A percentile compares a stretch with the other conserved stretches of the same genome.
Evolutionary conservation across 1,140 invertebrate species (phyloP).

Genomic region (Drosophila orosa): DNA sequence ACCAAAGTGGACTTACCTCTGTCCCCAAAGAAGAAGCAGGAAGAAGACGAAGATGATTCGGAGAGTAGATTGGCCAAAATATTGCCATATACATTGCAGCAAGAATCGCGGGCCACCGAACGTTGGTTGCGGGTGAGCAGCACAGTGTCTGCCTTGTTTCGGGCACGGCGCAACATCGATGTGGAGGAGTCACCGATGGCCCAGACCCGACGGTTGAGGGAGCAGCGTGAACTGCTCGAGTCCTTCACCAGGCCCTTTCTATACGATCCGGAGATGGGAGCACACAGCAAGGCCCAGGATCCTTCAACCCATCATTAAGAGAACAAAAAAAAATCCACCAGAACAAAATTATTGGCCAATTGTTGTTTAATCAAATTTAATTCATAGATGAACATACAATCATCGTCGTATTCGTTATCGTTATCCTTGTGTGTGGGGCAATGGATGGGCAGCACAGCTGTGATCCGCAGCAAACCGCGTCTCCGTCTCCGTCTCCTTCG

Average conservation of each 20-base stretch:
- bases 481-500: no score
- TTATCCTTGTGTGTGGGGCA: constrained; percentile 47
- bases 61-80: not conserved
- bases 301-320: not conserved
- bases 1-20: not conserved
- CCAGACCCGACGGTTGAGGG: constrained; percentile 45
- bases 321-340: not conserved
- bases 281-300: not conserved
- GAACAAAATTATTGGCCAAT: not conserved
- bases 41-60: not conserved
- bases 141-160: constrained; percentile 56
- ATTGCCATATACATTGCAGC: not conserved
- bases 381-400: constrained; percentile 21
- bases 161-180: constrained; percentile 41
- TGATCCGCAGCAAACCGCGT: not conserved
- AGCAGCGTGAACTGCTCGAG: constrained; percentile 63
- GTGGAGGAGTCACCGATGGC: constrained; percentile 28
- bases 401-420: not conserved
- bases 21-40: not conserved
- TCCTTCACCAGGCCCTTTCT: constrained; percentile 61
- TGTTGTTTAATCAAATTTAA: constrained; percentile 48
- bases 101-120: constrained; percentile 44
- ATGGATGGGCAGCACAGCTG: constrained; percentile 71
- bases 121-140: constrained; percentile 60
- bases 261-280: constrained; percentile 17